phyloP scores from a whole-genome alignment of 92 coral and sea anemone genomes.

The Parazoanthus swiftii region DNA sequence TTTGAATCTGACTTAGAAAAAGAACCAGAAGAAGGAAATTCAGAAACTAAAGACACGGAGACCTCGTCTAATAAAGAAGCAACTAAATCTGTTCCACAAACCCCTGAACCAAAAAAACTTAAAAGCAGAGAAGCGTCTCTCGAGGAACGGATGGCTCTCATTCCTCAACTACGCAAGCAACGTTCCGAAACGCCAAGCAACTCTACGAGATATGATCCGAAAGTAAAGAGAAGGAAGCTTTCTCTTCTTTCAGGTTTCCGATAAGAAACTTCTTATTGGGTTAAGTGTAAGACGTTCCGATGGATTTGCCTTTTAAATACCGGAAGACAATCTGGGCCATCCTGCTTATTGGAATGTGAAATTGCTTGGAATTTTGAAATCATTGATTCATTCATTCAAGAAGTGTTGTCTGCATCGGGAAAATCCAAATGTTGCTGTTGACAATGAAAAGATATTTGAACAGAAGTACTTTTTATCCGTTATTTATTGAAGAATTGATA shows the following conservation, averaged over 20 bases:
- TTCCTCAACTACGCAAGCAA: conserved; percentile 17
- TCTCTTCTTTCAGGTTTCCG: conserved; percentile 38
- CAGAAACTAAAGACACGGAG: not conserved
- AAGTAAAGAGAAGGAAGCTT: conserved; percentile 25
- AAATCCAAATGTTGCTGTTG: not conserved
- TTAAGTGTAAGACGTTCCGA: not conserved
- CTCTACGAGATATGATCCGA: conserved; percentile 13
- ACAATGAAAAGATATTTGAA: not conserved
- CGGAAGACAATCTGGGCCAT: not conserved
- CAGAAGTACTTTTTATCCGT: not conserved
- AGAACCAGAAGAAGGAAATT: conserved; percentile 14
- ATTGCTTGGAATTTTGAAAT: too few species aligned
- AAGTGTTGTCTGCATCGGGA: not conserved
- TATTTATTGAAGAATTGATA: not conserved
- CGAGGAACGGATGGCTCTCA: not conserved
- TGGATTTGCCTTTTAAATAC: not conserved
- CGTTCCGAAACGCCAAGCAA: conserved; percentile 33
- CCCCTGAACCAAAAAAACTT: conserved; percentile 33
- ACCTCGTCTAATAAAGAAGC: not conserved
- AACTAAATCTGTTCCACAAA: conserved; percentile 31
- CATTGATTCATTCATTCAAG: not conserved
- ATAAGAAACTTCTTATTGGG: not conserved
- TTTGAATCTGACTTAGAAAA: conserved; percentile 31
- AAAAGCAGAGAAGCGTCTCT: conserved; percentile 16
- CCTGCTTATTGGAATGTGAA: not conserved